Evolutionary conservation across 1,140 invertebrate genomes (phyloP), one percentile per base, ranked within the genome.

Genomic region (Manduca sexta): DNA sequence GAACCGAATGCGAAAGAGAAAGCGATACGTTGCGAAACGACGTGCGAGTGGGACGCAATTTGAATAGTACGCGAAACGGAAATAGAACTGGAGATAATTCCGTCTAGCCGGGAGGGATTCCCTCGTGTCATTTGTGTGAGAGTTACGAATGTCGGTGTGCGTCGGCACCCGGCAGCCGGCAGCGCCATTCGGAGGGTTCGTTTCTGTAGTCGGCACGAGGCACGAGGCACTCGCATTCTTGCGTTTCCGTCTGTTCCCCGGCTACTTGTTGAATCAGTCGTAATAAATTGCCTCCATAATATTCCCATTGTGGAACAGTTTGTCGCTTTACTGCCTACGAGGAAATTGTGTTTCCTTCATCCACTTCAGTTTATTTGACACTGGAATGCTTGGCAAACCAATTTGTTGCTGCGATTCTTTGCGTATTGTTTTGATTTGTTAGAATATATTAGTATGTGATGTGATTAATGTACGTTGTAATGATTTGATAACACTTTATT

Each of bases 31-130:
- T 11, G 15, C 18, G 31, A 35, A 11, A 6, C 7, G 8, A 26
- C 15, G 77, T 44, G 64, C 13, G 65, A 85, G 74, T 49, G 74
- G 56, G 77, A 78, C 41, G 65, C 51, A 59, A 76, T 85, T 78
- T 73, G 61, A 83, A 85, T 83, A 81, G 79, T 83, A 85, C 79
- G 74, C 75, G 78, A 81, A 81, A 85, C 77, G 81, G 79, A 80
- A 85, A 85, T 85, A 83, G 79, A 68, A 65, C 52, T 61, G 68
- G 78, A 79, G 77, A 81, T 81, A 78, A 85, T 80, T 85, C 81
- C 71, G 81, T 85, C 81, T 85, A 83, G 81, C 77, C 75, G 66
- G 49, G 74, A 81, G 77, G 81, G 79, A 83, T 81, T 84, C 77
- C 81, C 81, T 78, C 72, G 72, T 83, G 81, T 80, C 81, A 84